Evolutionary conservation across 2,113 vertebrate species (phyloP).

Genomic region (Clarias magur): DNA sequence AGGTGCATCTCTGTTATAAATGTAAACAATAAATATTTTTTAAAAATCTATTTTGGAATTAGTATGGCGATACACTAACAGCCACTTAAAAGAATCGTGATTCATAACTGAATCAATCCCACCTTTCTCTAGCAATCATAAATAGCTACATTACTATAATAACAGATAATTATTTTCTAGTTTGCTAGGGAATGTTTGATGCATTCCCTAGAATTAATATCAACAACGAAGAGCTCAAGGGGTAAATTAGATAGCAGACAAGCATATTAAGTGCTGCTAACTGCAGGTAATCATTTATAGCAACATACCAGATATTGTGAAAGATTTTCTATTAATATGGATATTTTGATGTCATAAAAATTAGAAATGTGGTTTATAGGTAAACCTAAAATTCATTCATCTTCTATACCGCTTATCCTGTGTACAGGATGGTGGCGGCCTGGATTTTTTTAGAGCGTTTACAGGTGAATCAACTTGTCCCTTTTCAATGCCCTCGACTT

Average conservation of each 20-base stretch:
- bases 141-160: neutral
- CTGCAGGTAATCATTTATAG: neutral
- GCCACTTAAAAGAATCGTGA: no score
- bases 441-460: neutral
- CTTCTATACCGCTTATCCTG: no score
- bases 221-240: no score
- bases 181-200: neutral
- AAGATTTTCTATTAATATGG: neutral
- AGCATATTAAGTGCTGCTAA: neutral
- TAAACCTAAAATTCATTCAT: neutral
- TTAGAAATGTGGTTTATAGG: neutral
- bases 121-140: no score
- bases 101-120: no score
- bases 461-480: neutral
- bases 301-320: neutral
- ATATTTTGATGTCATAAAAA: neutral
- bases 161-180: neutral
- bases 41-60: no score
- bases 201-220: no score
- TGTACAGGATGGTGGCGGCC: neutral
- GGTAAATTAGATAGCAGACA: no score
- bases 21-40: no score
- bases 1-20: no score
- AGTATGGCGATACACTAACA: no score
- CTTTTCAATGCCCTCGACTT: conserved; percentile 7